A percentile compares a stretch with the other conserved stretches of the same genome.
phyloP scores from a whole-genome alignment of 1,140 invertebrate genomes.

The Orchestia grillus region DNA sequence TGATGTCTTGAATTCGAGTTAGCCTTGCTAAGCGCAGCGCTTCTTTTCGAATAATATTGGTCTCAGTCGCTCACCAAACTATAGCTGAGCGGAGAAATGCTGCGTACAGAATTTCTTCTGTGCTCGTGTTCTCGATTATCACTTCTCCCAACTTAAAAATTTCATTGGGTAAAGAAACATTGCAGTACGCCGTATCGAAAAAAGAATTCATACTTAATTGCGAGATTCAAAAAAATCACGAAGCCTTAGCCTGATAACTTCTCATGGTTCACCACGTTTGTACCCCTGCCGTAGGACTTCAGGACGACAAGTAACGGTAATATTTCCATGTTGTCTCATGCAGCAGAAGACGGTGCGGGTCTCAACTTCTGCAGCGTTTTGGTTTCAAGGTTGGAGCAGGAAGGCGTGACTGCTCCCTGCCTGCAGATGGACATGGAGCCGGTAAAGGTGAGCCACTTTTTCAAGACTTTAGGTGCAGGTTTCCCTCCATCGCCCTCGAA shows the following conservation, averaged over 20 bases:
- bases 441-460: slow-evolving; percentile 14
- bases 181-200: neutral
- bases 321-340: neutral
- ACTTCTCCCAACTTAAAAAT: neutral
- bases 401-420: slow-evolving; percentile 9
- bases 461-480: neutral
- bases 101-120: neutral
- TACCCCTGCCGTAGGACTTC: neutral
- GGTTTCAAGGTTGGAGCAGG: slow-evolving; percentile 22
- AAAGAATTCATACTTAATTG: neutral
- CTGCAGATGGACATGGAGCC: neutral
- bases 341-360: neutral
- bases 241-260: neutral
- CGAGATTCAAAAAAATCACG: neutral
- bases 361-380: neutral
- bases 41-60: too few species aligned
- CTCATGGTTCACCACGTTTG: neutral
- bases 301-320: neutral
- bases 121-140: neutral
- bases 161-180: neutral
- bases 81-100: neutral
- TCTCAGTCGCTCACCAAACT: too few species aligned
- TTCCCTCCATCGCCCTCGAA: neutral
- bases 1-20: too few species aligned
- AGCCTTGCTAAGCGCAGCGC: too few species aligned